Conservation (phyloP, 64 coral and sea anemone genomes). For the Actinia equina region DNA sequence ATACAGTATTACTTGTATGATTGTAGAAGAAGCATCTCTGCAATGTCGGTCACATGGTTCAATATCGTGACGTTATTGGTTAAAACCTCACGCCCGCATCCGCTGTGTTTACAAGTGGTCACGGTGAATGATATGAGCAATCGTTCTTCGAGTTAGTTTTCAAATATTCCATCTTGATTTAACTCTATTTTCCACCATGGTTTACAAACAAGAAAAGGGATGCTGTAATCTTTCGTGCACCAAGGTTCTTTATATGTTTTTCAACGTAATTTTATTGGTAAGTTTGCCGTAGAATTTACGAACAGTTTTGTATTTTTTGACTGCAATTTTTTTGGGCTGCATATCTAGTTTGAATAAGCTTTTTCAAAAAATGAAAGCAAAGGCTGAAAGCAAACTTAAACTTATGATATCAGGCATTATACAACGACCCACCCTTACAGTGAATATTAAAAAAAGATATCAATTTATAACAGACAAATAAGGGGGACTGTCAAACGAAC, state of each 20-base stretch:
- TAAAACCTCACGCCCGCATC: not conserved
- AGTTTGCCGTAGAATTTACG: not conserved
- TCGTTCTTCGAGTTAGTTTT: not conserved
- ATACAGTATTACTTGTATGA: not conserved
- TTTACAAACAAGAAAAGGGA: conserved; percentile 21
- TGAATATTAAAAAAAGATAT: no score
- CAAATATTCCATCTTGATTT: not conserved
- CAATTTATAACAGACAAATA: no score
- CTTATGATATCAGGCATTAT: no score
- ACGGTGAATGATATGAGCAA: not conserved
- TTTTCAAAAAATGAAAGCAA: no score
- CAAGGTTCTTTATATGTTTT: conserved; percentile 58
- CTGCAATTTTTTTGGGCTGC: not conserved
- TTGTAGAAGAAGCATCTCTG: not conserved
- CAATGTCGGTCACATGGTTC: conserved; percentile 22
- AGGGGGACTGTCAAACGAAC: no score
- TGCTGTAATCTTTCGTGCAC: conserved; percentile 53
- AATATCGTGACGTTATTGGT: conserved; percentile 26
- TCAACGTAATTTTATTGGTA: conserved; percentile 58
- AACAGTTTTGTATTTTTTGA: not conserved
- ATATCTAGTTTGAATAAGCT: not conserved
- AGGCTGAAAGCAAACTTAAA: no score
- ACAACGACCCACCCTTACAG: no score
- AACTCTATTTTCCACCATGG: conserved; percentile 9
- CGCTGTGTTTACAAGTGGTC: conserved; percentile 31